Conservation (phyloP, 2,113 vertebrate genomes). For the cattle (Bos taurus) region DNA sequence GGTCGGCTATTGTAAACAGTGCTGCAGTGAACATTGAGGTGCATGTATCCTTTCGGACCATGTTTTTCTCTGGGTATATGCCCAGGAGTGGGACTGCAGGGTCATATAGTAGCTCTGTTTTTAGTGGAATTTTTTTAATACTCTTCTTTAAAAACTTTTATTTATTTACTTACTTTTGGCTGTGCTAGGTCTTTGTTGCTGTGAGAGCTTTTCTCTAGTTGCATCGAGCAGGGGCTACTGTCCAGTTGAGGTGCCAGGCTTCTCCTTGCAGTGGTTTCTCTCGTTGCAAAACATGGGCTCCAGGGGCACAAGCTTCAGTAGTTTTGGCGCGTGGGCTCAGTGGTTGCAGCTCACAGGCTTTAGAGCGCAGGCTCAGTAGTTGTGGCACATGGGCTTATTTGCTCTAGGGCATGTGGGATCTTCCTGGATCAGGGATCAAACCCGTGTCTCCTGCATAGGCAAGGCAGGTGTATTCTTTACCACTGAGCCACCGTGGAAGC, state of each 20-base stretch:
- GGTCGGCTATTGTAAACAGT: not conserved
- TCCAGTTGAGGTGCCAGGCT: not conserved
- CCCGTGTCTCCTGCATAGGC: not conserved
- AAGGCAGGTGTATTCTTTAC: not conserved
- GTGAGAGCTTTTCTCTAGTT: not conserved
- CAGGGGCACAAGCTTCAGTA: not conserved
- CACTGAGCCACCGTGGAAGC: not conserved
- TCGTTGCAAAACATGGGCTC: not conserved
- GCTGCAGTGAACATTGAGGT: not conserved
- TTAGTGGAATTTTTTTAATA: not conserved
- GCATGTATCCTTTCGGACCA: not conserved
- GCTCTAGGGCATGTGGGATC: not conserved
- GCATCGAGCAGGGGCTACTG: not conserved
- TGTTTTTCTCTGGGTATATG: not conserved
- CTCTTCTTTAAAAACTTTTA: not conserved
- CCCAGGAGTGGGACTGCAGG: not conserved
- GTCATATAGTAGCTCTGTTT: not conserved
- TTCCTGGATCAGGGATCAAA: not conserved
- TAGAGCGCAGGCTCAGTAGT: not conserved
- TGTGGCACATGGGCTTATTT: not conserved
- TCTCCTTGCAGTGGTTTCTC: not conserved
- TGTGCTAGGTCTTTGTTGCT: not conserved
- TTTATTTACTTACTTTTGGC: not conserved
- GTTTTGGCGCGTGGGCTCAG: not conserved
- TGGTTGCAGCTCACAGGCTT: no score